Percentiles rank a stretch among this genome's conserved stretches.
These are phyloP conservation scores for Benitochromis conjunctus DNA, from an alignment of 2,113 vertebrate genomes.

Conservation along the genomic window DNA sequence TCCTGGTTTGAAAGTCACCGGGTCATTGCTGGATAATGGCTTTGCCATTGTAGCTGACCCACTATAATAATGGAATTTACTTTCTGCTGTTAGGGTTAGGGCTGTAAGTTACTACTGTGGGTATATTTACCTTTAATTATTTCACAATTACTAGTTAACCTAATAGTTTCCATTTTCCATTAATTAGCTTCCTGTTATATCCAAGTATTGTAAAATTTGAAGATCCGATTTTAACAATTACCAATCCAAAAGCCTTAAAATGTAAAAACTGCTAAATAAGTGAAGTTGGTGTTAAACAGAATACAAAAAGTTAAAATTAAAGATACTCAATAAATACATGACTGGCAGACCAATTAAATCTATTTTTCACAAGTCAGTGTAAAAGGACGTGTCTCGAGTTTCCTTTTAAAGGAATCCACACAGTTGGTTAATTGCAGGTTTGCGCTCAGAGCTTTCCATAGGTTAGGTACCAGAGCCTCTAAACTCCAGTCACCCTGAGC, in stretches of 20 bases:
- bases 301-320: neutral
- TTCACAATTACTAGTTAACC: neutral
- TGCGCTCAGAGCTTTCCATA: neutral
- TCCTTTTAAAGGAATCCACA: neutral
- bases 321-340: neutral
- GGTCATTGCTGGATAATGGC: neutral
- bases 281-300: neutral
- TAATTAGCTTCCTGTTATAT: neutral
- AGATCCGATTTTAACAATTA: rapidly evolving
- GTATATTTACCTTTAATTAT: neutral
- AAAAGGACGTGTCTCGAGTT: neutral
- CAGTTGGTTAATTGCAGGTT: neutral
- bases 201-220: neutral
- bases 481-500: neutral
- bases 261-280: rapidly evolving
- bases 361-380: neutral
- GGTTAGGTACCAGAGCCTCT: neutral
- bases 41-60: neutral
- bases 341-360: neutral
- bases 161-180: neutral
- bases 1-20: neutral
- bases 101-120: neutral
- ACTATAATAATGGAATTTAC: neutral
- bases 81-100: neutral
- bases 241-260: neutral